Base-by-base conservation (phyloP, 2,888 invertebrate genomes). In the Lasius fuliginosus region DNA sequence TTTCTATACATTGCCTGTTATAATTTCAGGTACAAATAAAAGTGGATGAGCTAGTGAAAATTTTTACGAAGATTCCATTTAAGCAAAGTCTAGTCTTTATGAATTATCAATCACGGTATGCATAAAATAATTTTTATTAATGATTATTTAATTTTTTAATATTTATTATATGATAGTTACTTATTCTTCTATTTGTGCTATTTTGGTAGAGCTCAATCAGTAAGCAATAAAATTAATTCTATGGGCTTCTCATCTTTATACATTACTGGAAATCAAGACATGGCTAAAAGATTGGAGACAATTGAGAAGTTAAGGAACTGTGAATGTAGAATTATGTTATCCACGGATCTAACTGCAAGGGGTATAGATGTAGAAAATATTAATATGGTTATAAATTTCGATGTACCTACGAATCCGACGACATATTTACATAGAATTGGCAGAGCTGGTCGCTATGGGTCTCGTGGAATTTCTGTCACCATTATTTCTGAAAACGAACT, bases 361-460 rank as follows among this genome's bases (percentile, higher is more conserved):
- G 99, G 99, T 15, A 98, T 99, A 87, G 99, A 99, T 96, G 98
- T 98, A 1, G 97, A 98, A 88, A 98, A 98, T 95, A 97, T 99
- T 12, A 98, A 99, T 95, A 95, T 99, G 85, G 98, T 99, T 0
- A 96, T 99, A 11, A 99, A 99, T 95, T 96, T 99, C 92, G 99
- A 99, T 94, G 95, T 98, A 46, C 98, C 99, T 0, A 93, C 93
- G 87, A 97, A 98, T 92, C 96, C 97, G 89, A 97, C 97, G 87
- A 98, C 98, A 27, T 99, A 99, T 95, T 96, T 99, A 87, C 99
- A 99, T 95, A 96, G 99, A 92, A 99, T 99, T 94, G 99, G 99
- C 0, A 96, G 99, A 91, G 99, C 99, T 64, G 99, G 99, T 0
- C 96, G 99, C 86, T 99, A 97, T 96, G 99, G 99, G 0, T 97